These are phyloP conservation scores for Grallaria varia DNA, from an alignment of 2,113 vertebrate species.

Conservation along the genomic window DNA sequence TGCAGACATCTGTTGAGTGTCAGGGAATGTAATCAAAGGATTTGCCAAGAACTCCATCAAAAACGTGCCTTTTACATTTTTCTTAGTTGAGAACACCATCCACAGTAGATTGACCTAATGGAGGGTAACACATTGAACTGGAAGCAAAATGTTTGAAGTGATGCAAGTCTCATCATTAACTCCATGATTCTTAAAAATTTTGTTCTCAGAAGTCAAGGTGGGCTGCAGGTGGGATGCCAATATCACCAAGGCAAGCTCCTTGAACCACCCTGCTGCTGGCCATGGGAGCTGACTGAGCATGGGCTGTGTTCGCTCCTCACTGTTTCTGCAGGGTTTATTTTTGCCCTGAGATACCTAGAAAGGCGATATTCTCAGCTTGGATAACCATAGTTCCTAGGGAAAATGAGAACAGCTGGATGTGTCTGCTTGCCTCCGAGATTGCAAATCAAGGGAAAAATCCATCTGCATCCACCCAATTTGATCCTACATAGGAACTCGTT, in stretches of 20 bases:
- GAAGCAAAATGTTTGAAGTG: neutral
- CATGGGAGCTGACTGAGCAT: neutral
- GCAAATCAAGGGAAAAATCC: slow-evolving; percentile 22
- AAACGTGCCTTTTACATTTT: slow-evolving; percentile 59
- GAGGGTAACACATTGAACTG: neutral
- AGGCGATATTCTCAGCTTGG: neutral
- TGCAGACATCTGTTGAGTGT: slow-evolving; percentile 69
- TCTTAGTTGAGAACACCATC: slow-evolving; percentile 61
- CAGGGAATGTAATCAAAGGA: slow-evolving; percentile 60
- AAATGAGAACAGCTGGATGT: slow-evolving; percentile 45
- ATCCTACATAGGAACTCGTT: neutral
- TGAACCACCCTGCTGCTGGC: neutral
- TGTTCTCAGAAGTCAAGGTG: neutral
- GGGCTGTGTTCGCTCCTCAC: neutral
- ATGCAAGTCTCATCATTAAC: neutral
- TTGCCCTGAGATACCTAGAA: neutral
- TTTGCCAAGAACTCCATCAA: slow-evolving; percentile 67
- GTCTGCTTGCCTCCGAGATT: slow-evolving; percentile 20
- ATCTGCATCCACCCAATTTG: slow-evolving; percentile 16
- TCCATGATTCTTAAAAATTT: neutral
- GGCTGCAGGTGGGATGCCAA: neutral
- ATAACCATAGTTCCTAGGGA: neutral
- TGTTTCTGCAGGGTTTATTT: neutral
- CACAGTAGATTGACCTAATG: neutral
- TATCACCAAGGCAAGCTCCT: neutral